Evolutionary conservation across 2,113 vertebrate genomes (phyloP), one percentile per base, ranked within the genome.

Genomic region (Cnemophilus loriae): DNA sequence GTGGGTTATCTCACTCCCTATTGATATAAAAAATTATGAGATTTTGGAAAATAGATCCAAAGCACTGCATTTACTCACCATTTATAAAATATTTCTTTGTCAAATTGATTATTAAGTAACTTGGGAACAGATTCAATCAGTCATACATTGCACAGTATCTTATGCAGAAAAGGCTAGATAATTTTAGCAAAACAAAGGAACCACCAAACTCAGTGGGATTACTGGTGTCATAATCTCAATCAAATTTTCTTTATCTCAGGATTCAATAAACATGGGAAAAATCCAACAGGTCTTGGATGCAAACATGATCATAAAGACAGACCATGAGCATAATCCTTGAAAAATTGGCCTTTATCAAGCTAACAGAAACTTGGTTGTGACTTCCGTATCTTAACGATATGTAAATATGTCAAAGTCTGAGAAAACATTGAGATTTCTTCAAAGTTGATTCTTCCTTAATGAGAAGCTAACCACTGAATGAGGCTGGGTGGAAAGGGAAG

Each of bases 331-430:
- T 27, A 90, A 88, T 64, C 61, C 84, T 81, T 89, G 78, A 81
- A 96, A 97, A 97, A 68, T 19, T 82, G 41, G 90, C 87, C 11
- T 70, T 93, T 93, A 82, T 95, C 90, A 96, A 96, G 94, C 76
- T 86, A 96, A 95, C 63, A 95, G 89, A 86, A 88, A 94, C 53
- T 85, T 92, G 55, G 74, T 90, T 96, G 79, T 83, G 94, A 93
- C 89, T 97, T 91, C 87, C 78, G 67, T 70, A 90, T 94, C 83
- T 96, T 88, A 92, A 97, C 97, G 80, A 73, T 50, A 88, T 81
- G 75, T 79, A 97, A 96, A 97, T 96, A 95, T 85, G 91, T 80
- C 85, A 84, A 96, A 97, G 70, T 93, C 77, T 93, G 89, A 96
- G 71, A 96, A 97, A 93, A 97, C 76, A 94, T 9, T 79, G 70